Conservation (phyloP, 2,797 vertebrate species). For the Anas georgica region DNA sequence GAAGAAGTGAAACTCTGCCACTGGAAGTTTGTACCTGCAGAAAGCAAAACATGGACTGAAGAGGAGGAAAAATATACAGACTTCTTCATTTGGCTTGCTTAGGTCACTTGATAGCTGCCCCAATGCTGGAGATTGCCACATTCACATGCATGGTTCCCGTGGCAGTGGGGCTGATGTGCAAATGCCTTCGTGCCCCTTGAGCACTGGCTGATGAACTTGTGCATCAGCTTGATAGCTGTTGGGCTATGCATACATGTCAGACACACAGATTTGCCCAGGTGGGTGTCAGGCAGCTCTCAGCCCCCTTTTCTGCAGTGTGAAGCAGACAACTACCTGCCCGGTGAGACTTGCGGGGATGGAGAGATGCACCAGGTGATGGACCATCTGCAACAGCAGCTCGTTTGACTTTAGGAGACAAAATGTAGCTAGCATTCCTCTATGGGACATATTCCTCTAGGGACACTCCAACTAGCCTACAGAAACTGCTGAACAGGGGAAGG, state of each 20-base stretch:
- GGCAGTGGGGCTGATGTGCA: background rate
- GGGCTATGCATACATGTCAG: rapidly evolving
- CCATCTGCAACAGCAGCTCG: background rate
- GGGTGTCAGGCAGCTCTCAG: background rate
- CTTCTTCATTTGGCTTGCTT: background rate
- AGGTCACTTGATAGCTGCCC: background rate
- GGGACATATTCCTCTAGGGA: background rate
- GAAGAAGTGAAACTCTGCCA: background rate
- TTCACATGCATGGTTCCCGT: rapidly evolving
- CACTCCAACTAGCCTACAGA: background rate
- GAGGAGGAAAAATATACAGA: background rate
- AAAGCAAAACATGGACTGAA: background rate
- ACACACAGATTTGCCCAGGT: background rate
- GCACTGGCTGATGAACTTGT: background rate
- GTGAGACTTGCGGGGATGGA: rapidly evolving
- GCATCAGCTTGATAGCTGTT: background rate
- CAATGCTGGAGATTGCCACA: background rate
- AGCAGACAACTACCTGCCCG: rapidly evolving
- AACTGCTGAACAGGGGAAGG: background rate
- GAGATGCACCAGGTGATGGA: background rate
- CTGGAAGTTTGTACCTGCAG: background rate
- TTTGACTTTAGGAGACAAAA: background rate
- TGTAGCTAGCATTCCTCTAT: background rate
- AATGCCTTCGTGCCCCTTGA: background rate
- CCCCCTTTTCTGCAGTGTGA: background rate